These are phyloP conservation scores for Sphyrna mokarran DNA, from an alignment of 2,113 vertebrate genomes.

Conservation along the genomic window DNA sequence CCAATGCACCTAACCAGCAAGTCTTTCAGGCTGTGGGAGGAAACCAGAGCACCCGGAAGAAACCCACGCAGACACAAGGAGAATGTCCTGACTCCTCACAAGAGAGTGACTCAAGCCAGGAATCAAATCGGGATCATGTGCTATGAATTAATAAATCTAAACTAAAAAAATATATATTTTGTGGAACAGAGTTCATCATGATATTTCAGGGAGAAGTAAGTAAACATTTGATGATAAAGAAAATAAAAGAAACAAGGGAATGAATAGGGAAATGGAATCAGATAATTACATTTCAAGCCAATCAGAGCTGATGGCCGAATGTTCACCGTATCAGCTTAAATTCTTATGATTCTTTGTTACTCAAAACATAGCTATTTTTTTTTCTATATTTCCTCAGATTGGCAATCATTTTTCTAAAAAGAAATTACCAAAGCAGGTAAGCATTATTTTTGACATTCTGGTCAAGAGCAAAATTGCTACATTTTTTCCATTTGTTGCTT, in stretches of 20 bases:
- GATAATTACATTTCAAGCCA: background rate
- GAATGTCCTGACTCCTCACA: no score
- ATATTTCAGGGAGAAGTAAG: background rate
- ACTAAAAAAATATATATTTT: background rate
- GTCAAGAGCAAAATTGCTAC: background rate
- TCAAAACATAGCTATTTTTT: background rate
- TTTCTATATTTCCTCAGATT: background rate
- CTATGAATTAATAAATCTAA: background rate
- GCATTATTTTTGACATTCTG: background rate
- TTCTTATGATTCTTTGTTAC: background rate
- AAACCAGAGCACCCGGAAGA: no score
- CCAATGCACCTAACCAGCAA: no score
- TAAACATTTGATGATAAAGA: background rate
- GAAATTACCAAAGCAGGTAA: background rate
- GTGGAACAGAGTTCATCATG: background rate
- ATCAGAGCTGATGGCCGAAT: background rate
- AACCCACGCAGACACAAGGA: no score
- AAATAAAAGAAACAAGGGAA: background rate
- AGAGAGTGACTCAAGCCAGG: no score
- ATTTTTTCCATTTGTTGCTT: conserved; percentile 13
- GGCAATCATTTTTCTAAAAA: background rate
- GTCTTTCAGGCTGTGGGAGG: no score
- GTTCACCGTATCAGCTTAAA: background rate
- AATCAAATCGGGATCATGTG: background rate
- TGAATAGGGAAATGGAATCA: background rate